These are phyloP conservation scores for Rhinoderma darwinii DNA, from an alignment of 2,113 vertebrate genomes.

Conservation along the genomic window DNA sequence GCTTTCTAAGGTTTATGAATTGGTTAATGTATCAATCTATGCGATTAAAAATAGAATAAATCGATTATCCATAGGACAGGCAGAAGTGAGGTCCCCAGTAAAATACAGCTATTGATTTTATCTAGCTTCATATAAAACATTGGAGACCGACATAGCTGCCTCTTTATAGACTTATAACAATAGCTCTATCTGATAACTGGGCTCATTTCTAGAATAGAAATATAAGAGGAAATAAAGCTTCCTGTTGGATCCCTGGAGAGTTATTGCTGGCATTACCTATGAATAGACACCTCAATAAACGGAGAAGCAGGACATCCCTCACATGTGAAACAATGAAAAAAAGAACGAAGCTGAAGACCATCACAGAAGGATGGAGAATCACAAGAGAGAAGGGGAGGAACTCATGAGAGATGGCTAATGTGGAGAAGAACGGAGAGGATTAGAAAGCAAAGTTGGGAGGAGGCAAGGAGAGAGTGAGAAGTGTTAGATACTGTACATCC, in stretches of 20 bases:
- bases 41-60: not conserved
- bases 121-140: constrained; percentile 23
- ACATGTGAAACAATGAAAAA: constrained; percentile 37
- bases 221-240: constrained; percentile 49
- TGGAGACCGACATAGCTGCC: constrained; percentile 23
- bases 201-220: constrained; percentile 39
- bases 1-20: not conserved
- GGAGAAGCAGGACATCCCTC: constrained; percentile 17
- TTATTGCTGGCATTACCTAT: constrained; percentile 36
- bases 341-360: constrained; percentile 63
- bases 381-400: constrained; percentile 26
- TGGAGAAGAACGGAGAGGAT: not conserved
- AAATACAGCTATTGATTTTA: constrained; percentile 15
- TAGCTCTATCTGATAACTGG: constrained; percentile 36
- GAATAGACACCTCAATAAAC: constrained; percentile 54
- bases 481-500: constrained; percentile 1
- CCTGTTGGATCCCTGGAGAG: constrained; percentile 30
- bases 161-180: constrained; percentile 48
- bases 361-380: constrained; percentile 53
- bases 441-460: constrained; percentile 35
- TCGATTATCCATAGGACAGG: not conserved
- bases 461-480: constrained; percentile 42
- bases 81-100: not conserved
- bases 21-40: constrained; percentile 9
- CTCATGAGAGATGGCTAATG: constrained; percentile 6